Evolutionary conservation across 2,888 invertebrate species (phyloP).

Genomic region (Dioctria linearis): DNA sequence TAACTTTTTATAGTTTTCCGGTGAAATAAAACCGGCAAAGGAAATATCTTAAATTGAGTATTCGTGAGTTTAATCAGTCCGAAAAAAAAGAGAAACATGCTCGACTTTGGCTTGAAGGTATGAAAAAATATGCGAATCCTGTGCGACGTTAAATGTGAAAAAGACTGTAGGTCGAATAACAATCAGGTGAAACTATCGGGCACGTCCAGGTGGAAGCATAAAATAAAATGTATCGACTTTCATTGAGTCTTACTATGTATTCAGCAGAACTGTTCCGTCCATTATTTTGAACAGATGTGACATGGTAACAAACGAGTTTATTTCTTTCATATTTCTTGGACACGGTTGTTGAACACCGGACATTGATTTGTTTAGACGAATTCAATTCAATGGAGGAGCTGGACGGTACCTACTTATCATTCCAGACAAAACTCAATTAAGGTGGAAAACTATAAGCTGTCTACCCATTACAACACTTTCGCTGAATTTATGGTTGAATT

Average conservation of each 20-base stretch:
- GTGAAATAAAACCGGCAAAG: constrained; percentile 18
- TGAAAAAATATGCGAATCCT: neutral
- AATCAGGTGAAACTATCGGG: constrained; percentile 26
- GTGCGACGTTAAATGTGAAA: neutral
- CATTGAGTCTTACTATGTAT: neutral
- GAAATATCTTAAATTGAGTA: neutral
- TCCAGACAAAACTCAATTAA: too few species aligned
- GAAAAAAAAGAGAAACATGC: neutral
- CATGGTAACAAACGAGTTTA: too few species aligned
- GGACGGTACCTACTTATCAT: too few species aligned
- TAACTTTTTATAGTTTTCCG: constrained; percentile 22
- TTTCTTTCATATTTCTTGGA: too few species aligned
- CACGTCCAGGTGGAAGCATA: neutral
- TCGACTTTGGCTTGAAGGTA: neutral
- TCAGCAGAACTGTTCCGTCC: neutral
- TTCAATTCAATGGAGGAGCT: too few species aligned
- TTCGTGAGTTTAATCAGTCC: neutral
- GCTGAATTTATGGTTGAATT: too few species aligned
- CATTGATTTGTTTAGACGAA: too few species aligned
- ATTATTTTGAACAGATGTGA: too few species aligned
- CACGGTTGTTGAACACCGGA: too few species aligned
- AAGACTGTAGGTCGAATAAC: constrained; percentile 9
- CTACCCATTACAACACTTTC: too few species aligned
- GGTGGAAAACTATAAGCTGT: too few species aligned
- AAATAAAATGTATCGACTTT: neutral